A percentile compares a stretch with the other conserved stretches of the same genome.
These are phyloP conservation scores for Coptodon rendalli DNA, from an alignment of 2,113 vertebrate genomes.

Conservation along the genomic window DNA sequence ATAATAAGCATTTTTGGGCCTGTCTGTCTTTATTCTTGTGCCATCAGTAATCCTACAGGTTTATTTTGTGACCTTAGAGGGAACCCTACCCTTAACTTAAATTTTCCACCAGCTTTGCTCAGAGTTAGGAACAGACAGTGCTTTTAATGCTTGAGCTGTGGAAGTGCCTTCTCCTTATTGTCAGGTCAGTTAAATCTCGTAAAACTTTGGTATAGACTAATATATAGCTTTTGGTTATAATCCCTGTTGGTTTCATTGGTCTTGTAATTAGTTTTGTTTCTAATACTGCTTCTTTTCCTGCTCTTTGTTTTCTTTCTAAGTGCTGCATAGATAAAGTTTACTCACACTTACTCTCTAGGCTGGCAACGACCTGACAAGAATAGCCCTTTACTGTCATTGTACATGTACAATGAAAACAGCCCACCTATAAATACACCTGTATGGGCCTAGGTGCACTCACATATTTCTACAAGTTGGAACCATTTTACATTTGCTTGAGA, in stretches of 20 bases:
- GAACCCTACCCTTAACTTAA: not conserved
- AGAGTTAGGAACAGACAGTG: not conserved
- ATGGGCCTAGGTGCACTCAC: not conserved
- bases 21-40: not conserved
- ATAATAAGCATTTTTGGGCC: not conserved
- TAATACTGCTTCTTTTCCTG: not conserved
- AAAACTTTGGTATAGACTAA: not conserved
- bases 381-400: not conserved
- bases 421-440: not conserved
- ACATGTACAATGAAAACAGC: not conserved
- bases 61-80: not conserved
- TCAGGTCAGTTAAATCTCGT: not conserved
- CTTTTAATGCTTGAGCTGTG: not conserved
- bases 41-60: not conserved
- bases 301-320: not conserved
- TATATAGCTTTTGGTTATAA: not conserved
- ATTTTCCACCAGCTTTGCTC: not conserved
- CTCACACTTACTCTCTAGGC: not conserved
- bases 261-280: not conserved
- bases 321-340: not conserved
- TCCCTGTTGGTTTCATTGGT: not conserved
- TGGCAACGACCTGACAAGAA: not conserved
- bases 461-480: not conserved
- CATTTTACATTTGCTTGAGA: not conserved
- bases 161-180: not conserved